Evolutionary conservation across 2,113 vertebrate species (phyloP).

Genomic region (Nibea coibor): DNA sequence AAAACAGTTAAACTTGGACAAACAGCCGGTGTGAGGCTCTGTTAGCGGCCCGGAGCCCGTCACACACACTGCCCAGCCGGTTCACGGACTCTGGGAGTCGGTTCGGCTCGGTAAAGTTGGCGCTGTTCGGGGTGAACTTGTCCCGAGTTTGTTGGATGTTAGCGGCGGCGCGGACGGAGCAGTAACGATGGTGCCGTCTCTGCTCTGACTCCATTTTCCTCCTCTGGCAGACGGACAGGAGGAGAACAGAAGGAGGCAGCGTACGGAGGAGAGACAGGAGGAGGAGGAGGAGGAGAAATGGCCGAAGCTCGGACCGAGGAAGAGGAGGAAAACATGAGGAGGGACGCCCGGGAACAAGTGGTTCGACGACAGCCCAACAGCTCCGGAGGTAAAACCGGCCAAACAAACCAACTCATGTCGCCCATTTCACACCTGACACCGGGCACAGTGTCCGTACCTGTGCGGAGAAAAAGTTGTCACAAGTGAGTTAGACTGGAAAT

Average conservation of each 20-base stretch:
- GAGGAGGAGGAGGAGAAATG: conserved; percentile 36
- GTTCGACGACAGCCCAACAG: conserved; percentile 60
- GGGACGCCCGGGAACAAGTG: conserved; percentile 71
- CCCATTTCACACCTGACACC: neutral
- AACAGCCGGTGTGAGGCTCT: fast-evolving
- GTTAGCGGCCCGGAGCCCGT: fast-evolving
- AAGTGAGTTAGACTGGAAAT: neutral
- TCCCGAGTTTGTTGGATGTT: conserved; percentile 24
- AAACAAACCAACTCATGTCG: fast-evolving
- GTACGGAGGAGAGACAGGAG: too few species aligned
- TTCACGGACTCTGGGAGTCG: fast-evolving
- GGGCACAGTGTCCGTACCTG: fast-evolving
- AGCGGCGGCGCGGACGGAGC: conserved; percentile 1
- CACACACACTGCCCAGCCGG: fast-evolving
- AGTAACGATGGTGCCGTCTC: conserved; percentile 6
- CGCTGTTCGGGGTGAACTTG: conserved; percentile 36
- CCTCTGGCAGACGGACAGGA: neutral
- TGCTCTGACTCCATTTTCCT: conserved; percentile 15
- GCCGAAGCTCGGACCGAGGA: conserved; percentile 75
- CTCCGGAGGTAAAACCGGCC: conserved; percentile 60
- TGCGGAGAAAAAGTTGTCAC: neutral
- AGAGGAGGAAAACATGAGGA: conserved; percentile 70
- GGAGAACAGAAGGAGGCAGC: neutral
- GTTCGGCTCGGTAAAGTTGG: conserved; percentile 6
- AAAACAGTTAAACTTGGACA: too few species aligned